Percentiles rank a stretch among this genome's conserved stretches.
These are phyloP conservation scores for Cephus cinctus DNA, from an alignment of 1,140 invertebrate genomes.

Conservation along the genomic window DNA sequence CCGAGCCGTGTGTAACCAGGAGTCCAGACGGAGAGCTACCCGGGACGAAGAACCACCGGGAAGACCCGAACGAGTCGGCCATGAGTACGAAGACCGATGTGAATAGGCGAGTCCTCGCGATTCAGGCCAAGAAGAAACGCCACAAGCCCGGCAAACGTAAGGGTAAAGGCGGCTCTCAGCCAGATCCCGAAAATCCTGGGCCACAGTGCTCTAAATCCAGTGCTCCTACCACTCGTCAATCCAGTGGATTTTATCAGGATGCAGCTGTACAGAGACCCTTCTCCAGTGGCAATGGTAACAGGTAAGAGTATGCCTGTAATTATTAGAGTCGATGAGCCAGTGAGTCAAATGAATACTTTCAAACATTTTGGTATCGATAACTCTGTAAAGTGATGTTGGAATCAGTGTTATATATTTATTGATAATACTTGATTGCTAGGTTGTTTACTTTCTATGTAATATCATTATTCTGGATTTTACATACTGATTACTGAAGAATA, in stretches of 20 bases:
- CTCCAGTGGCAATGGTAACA: slow-evolving; percentile 38
- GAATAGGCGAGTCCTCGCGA: slow-evolving; percentile 82
- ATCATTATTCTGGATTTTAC: no score
- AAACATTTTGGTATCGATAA: no score
- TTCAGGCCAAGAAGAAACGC: slow-evolving; percentile 86
- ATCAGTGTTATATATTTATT: no score
- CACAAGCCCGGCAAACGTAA: slow-evolving; percentile 83
- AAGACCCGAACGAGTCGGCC: background rate
- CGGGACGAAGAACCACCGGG: background rate
- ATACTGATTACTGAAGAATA: no score
- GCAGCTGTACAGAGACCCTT: slow-evolving; percentile 25
- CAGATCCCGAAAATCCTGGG: slow-evolving; percentile 30
- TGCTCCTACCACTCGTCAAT: slow-evolving; percentile 43
- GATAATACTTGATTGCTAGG: no score
- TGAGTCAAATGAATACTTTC: no score
- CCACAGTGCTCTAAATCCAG: slow-evolving; percentile 57
- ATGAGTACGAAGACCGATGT: slow-evolving; percentile 85
- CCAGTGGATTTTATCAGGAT: slow-evolving; percentile 19
- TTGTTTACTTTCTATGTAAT: no score
- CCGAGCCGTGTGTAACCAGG: background rate
- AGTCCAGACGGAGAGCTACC: background rate
- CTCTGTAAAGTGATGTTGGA: no score
- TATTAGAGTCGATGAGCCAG: no score
- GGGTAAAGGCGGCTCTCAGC: slow-evolving; percentile 61
- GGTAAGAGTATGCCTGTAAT: slow-evolving; percentile 28